Conservation (phyloP, 2,888 invertebrate species). For the Theodoxus fluviatilis region DNA sequence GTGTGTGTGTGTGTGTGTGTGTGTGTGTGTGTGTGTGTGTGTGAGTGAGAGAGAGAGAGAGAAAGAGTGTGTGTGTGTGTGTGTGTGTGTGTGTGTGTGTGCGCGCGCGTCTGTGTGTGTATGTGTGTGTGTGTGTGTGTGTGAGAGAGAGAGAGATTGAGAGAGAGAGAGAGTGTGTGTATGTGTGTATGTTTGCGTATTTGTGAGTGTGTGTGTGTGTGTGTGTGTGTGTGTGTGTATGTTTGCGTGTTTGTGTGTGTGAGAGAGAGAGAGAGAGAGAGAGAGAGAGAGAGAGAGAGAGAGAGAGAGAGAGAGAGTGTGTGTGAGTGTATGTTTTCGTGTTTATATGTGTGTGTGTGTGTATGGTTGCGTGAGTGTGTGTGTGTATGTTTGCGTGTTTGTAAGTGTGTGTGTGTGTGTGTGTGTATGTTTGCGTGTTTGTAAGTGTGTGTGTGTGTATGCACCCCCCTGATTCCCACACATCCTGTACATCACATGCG, state of each 20-base stretch:
- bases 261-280: background rate
- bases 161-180: background rate
- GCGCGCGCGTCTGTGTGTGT: no score
- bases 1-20: no score
- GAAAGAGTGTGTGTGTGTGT: no score
- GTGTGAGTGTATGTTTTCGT: constrained; percentile 13
- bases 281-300: background rate
- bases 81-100: no score
- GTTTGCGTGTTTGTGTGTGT: background rate
- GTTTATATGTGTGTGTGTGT: background rate
- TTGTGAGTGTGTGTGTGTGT: background rate
- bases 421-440: background rate
- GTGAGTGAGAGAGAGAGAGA: no score
- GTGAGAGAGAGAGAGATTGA: background rate
- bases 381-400: background rate
- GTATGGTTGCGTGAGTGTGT: background rate
- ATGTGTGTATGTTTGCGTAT: background rate
- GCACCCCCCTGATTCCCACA: no score
- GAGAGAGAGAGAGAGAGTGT: background rate
- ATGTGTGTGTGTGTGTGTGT: no score
- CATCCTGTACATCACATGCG: no score
- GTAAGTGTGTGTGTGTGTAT: constrained; percentile 15
- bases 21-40: no score
- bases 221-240: constrained; percentile 6
- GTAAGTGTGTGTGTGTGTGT: background rate